A percentile compares a stretch with the other conserved stretches of the same genome.
These are phyloP conservation scores for Sisor rabdophorus DNA, from an alignment of 2,113 vertebrate species.

Conservation along the genomic window DNA sequence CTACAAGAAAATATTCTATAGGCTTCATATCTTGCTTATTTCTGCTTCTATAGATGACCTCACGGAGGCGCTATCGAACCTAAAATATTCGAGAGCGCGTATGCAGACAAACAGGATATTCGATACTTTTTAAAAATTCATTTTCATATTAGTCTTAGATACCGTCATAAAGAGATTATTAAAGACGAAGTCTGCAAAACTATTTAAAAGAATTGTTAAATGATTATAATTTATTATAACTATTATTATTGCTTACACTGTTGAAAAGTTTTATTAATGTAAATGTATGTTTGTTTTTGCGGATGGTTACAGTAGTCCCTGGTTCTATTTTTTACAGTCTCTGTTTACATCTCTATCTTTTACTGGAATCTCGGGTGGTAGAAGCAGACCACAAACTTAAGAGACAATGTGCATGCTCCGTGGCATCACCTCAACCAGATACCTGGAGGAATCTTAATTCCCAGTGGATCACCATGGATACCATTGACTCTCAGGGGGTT, in stretches of 20 bases:
- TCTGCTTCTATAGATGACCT: constrained; percentile 48
- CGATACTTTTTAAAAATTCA: neutral
- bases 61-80: constrained; percentile 47
- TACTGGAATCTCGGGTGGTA: constrained; percentile 3
- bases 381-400: neutral
- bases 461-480: constrained; percentile 57
- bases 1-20: neutral
- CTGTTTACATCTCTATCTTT: neutral
- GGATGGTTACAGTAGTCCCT: neutral
- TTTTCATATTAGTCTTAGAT: neutral
- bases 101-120: neutral
- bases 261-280: neutral
- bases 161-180: neutral
- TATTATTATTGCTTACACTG: neutral
- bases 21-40: constrained; percentile 17
- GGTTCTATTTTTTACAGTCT: neutral
- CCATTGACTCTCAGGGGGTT: constrained; percentile 38
- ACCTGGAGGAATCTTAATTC: constrained; percentile 59
- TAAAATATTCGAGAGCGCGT: neutral
- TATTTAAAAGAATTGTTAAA: too few relatives aligned
- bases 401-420: constrained; percentile 15
- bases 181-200: neutral
- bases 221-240: too few relatives aligned
- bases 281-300: constrained; percentile 8
- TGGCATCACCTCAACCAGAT: constrained; percentile 26